Percentiles rank a stretch among this genome's conserved stretches.
These are phyloP conservation scores for Sardina pilchardus DNA, from an alignment of 2,113 vertebrate genomes.

Conservation along the genomic window DNA sequence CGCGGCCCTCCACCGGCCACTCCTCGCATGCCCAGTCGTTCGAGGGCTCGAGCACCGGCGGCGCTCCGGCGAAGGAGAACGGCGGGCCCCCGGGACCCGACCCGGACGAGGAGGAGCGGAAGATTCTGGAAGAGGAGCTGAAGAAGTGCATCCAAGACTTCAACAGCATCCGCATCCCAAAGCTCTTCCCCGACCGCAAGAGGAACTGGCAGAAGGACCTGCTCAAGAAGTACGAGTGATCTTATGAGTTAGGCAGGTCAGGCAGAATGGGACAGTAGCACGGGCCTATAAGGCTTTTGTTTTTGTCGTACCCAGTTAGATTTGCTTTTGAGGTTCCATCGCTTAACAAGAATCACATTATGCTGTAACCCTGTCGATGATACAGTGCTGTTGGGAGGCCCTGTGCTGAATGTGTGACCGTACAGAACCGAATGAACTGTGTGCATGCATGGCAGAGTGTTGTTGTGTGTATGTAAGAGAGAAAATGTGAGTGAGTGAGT, in stretches of 20 bases:
- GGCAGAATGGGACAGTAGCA: not conserved
- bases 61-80: conserved; percentile 58
- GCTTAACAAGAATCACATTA: not conserved
- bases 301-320: not conserved
- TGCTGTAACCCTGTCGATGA: not conserved
- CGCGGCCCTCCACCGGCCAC: conserved; percentile 30
- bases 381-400: not conserved
- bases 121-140: conserved; percentile 73
- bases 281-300: not conserved
- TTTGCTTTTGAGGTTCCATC: not conserved
- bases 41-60: not conserved
- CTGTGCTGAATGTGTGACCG: not conserved
- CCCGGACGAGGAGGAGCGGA: conserved; percentile 71
- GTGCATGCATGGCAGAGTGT: conserved; percentile 35
- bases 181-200: conserved; percentile 75
- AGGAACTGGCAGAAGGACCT: conserved; percentile 78
- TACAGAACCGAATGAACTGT: conserved; percentile 46
- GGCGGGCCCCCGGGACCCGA: conserved; percentile 53
- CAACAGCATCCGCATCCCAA: conserved; percentile 72
- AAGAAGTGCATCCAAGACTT: conserved; percentile 79
- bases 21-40: not conserved
- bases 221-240: conserved; percentile 74
- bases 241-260: not conserved
- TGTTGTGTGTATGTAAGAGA: not conserved
- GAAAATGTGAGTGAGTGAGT: too few species aligned